Conservation (phyloP, 2,888 invertebrate species). For the Nomada hirtipes region DNA sequence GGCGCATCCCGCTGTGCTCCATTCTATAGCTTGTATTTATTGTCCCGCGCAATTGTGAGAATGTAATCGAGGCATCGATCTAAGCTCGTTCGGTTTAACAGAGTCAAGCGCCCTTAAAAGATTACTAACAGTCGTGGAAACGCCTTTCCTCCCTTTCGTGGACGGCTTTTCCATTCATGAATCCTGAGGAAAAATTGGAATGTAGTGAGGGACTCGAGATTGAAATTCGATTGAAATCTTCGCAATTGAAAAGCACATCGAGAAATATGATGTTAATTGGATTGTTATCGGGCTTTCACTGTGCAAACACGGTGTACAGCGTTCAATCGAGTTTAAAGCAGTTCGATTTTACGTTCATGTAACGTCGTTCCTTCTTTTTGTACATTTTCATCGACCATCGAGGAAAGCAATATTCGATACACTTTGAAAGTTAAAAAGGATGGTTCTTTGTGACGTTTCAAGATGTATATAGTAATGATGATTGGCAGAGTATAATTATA, state of each 20-base stretch:
- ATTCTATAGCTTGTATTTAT: conserved; percentile 6
- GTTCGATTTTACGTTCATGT: neutral
- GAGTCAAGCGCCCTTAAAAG: neutral
- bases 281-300: conserved; percentile 5
- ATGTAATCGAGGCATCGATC: conserved; percentile 45
- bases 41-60: conserved; percentile 29
- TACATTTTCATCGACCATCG: neutral
- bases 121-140: conserved; percentile 30
- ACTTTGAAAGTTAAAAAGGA: too few relatives aligned
- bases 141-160: neutral
- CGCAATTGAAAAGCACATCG: conserved; percentile 7
- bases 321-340: conserved; percentile 15
- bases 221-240: conserved; percentile 21
- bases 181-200: neutral
- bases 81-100: conserved; percentile 28
- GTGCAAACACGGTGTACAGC: neutral
- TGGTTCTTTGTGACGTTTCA: too few relatives aligned
- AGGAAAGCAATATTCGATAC: neutral
- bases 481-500: too few relatives aligned
- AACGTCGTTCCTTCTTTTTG: neutral
- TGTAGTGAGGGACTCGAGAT: neutral
- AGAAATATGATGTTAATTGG: conserved; percentile 13
- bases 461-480: too few relatives aligned
- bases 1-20: neutral
- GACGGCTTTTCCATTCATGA: neutral